A percentile compares a stretch with the other conserved stretches of the same genome.
Conservation (phyloP, 2,797 vertebrate genomes). For the Podarcis lilfordi region DNA sequence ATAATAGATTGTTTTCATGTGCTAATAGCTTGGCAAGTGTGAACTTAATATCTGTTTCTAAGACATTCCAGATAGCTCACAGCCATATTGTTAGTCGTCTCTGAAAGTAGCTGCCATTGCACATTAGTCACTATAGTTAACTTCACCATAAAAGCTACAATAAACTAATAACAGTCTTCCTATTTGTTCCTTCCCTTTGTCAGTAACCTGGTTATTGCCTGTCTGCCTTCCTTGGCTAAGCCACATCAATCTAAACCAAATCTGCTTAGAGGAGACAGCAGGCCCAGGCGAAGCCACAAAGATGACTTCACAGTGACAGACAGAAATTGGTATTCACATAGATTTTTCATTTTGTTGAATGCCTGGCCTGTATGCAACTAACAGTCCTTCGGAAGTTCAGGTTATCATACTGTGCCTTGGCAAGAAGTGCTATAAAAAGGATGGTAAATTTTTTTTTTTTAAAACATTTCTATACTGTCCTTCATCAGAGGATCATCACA, state of each 20-base stretch:
- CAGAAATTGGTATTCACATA: constrained; percentile 39
- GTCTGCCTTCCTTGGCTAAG: constrained; percentile 31
- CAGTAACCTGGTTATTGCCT: constrained; percentile 44
- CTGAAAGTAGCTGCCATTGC: not conserved
- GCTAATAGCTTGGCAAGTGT: not conserved
- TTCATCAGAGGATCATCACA: no score
- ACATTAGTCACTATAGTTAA: constrained; percentile 7
- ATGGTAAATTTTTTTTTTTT: not conserved
- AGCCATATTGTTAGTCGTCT: not conserved
- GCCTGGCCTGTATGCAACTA: not conserved
- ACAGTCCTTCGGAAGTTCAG: not conserved
- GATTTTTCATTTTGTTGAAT: constrained; percentile 28
- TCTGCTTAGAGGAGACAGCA: constrained; percentile 22
- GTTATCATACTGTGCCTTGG: not conserved
- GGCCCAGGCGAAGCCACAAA: constrained; percentile 21
- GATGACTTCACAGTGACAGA: constrained; percentile 37
- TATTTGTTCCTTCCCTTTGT: constrained; percentile 40
- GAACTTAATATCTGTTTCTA: constrained; percentile 22
- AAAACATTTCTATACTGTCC: no score
- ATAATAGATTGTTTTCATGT: not conserved
- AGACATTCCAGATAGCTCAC: not conserved
- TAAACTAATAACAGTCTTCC: constrained; percentile 32
- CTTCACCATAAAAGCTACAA: constrained; percentile 1
- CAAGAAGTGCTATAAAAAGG: not conserved
- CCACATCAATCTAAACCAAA: constrained; percentile 28